A percentile compares a stretch with the other conserved stretches of the same genome.
Conservation (phyloP, 30 jellyfish, hydroid and myxozoan genomes). For the Aurelia sp. region DNA sequence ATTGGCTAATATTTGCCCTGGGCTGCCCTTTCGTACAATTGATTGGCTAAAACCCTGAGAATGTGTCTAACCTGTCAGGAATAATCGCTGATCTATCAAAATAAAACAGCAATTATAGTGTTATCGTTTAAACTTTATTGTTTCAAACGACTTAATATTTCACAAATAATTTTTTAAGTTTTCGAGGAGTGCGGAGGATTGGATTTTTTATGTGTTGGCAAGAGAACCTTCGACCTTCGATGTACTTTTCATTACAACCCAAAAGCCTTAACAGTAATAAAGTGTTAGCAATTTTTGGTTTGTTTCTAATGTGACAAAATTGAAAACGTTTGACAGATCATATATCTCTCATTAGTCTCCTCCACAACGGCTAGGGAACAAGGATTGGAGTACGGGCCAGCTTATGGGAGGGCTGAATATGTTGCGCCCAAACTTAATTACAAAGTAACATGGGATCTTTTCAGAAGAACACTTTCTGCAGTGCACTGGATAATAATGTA, state of each 20-base stretch:
- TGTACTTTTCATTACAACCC: not conserved
- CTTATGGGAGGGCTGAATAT: too few relatives aligned
- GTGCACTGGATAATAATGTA: too few relatives aligned
- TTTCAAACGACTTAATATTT: conserved; percentile 18
- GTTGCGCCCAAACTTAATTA: too few relatives aligned
- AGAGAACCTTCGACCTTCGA: not conserved
- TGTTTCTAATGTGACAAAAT: too few relatives aligned
- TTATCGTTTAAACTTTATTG: conserved; percentile 25
- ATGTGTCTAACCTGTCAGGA: conserved; percentile 25
- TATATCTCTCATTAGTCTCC: too few relatives aligned
- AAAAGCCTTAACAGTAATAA: not conserved
- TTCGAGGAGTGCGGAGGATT: not conserved
- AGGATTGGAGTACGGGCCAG: too few relatives aligned
- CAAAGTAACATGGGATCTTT: too few relatives aligned
- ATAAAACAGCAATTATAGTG: conserved; percentile 44
- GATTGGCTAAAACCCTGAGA: conserved; percentile 58
- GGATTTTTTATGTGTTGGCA: not conserved
- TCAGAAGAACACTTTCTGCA: too few relatives aligned
- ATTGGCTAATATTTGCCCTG: conserved; percentile 59
- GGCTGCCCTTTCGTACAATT: conserved; percentile 46
- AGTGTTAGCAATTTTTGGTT: too few relatives aligned
- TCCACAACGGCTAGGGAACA: too few relatives aligned
- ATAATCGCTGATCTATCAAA: conserved; percentile 48
- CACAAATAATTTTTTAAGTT: not conserved
- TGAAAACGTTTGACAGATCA: too few relatives aligned